Percentiles rank a stretch among this genome's conserved stretches.
Conservation (phyloP, 2,797 vertebrate species). For the Bradypodion pumilum region DNA sequence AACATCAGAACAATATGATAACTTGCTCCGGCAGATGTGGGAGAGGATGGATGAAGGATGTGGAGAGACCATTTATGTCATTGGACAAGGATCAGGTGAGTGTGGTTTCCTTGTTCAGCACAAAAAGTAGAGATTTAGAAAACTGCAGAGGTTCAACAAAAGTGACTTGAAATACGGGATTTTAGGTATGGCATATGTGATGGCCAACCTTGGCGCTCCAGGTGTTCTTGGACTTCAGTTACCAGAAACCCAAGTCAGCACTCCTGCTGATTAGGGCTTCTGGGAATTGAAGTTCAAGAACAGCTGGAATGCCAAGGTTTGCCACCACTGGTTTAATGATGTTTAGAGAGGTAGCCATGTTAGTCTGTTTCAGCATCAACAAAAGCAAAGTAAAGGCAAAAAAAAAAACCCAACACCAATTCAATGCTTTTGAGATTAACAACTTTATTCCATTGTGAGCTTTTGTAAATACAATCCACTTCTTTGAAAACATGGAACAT, state of each 20-base stretch:
- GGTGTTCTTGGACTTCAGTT: too few relatives aligned
- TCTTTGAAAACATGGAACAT: too few relatives aligned
- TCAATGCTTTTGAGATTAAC: not conserved
- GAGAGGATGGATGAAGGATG: slow-evolving; percentile 92
- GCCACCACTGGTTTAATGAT: too few relatives aligned
- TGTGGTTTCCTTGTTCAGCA: slow-evolving; percentile 55
- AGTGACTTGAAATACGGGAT: not conserved
- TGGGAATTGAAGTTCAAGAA: too few relatives aligned
- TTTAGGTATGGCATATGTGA: not conserved
- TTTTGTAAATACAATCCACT: too few relatives aligned
- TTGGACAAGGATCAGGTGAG: slow-evolving; percentile 96
- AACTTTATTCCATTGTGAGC: not conserved
- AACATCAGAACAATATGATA: slow-evolving; percentile 92
- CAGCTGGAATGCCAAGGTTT: too few relatives aligned
- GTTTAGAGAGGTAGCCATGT: not conserved
- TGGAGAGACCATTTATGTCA: slow-evolving; percentile 94
- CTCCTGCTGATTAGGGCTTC: too few relatives aligned
- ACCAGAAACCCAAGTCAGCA: too few relatives aligned
- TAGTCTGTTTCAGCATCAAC: too few relatives aligned
- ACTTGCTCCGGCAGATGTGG: slow-evolving; percentile 86
- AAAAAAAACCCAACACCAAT: too few relatives aligned
- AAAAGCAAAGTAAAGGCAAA: too few relatives aligned
- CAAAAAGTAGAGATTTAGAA: not conserved
- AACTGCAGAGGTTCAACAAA: not conserved
- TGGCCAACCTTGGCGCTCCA: too few relatives aligned